Conservation (phyloP, 2,797 vertebrate genomes). For the Falco naumanni region DNA sequence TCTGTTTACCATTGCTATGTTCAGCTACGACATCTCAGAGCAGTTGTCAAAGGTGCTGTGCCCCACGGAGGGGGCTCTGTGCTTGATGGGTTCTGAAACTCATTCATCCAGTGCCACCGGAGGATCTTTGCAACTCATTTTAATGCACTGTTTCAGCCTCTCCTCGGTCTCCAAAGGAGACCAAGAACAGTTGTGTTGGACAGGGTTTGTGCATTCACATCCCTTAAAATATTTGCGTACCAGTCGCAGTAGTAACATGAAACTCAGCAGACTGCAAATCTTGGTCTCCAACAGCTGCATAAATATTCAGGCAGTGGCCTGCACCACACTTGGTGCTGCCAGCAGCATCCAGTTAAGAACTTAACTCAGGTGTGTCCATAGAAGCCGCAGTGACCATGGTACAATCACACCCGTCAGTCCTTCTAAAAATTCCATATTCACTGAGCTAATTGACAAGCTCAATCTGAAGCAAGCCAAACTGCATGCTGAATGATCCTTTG, state of each 20-base stretch:
- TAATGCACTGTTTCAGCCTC: not conserved
- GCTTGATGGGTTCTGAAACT: not conserved
- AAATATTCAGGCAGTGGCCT: not conserved
- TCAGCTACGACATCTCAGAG: not conserved
- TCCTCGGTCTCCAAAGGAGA: not conserved
- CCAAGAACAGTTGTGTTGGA: not conserved
- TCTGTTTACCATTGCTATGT: not conserved
- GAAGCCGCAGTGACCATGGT: not conserved
- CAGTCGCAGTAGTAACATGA: not conserved
- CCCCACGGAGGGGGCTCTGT: fast-evolving
- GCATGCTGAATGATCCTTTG: not conserved
- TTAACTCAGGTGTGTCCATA: fast-evolving
- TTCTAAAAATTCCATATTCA: not conserved
- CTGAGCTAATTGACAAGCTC: not conserved
- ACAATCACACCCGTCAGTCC: not conserved
- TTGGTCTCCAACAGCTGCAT: not conserved
- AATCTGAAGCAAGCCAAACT: not conserved
- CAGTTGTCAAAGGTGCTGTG: not conserved
- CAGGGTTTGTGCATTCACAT: not conserved
- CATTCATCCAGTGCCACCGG: not conserved
- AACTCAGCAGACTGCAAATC: not conserved
- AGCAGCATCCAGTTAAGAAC: not conserved
- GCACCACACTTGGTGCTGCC: fast-evolving
- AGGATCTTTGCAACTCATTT: fast-evolving
- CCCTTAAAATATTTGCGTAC: not conserved